phyloP scores from a whole-genome alignment of 2,797 vertebrate genomes.

The Lacerta bilineata region DNA sequence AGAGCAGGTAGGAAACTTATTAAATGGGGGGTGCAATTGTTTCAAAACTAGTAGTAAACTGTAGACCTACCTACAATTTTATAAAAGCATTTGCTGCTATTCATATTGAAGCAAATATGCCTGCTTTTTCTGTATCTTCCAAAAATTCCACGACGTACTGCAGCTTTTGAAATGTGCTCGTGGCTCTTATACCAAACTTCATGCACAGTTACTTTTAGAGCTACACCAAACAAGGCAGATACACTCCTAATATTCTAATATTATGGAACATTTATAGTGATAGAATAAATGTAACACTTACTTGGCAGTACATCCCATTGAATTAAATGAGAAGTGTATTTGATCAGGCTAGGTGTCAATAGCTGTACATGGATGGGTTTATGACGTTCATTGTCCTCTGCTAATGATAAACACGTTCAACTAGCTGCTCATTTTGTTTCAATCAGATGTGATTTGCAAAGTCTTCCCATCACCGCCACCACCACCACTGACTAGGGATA shows the following conservation, averaged over 20 bases:
- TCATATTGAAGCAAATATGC: slow-evolving; percentile 20
- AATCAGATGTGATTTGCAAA: slow-evolving; percentile 17
- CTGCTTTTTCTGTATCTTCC: slow-evolving; percentile 22
- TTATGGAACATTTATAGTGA: no score
- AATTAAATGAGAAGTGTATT: background rate
- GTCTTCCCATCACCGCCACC: slow-evolving; percentile 13
- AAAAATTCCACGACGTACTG: background rate
- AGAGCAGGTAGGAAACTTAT: slow-evolving; percentile 26
- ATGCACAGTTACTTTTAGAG: background rate
- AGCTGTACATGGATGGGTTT: background rate
- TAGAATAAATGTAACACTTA: background rate
- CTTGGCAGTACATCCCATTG: background rate
- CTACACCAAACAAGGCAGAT: background rate
- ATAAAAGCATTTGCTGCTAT: background rate
- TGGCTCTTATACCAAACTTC: no score
- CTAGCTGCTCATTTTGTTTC: background rate
- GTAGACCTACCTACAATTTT: slow-evolving; percentile 30
- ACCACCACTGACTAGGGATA: background rate
- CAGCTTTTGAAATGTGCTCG: no score
- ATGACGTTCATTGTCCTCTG: background rate
- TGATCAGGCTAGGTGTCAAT: background rate
- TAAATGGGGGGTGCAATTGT: background rate
- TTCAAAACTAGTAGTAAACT: slow-evolving; percentile 7
- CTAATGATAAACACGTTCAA: background rate
- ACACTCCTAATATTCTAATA: background rate